Evolutionary conservation across 2,113 vertebrate species (phyloP), one percentile per base, ranked within the genome.

Genomic region (Blennius ocellaris): DNA sequence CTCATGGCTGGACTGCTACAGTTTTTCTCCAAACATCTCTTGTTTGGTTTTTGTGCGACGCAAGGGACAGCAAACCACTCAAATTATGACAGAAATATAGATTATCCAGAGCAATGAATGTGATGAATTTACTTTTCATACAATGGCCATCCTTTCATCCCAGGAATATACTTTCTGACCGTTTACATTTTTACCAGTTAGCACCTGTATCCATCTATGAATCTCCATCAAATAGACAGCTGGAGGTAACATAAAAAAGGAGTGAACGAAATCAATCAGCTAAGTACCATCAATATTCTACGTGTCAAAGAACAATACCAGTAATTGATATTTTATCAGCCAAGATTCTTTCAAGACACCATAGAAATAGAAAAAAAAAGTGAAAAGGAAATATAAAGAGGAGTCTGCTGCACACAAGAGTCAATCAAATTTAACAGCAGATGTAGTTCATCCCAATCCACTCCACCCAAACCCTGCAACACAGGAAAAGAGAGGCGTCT

Each of bases 261-360:
- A 14, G 21, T 10, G 11, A 53, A 15, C 30, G 2, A 2, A 14
- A 40, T 10, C 7, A 5, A 54, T 44, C 17, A 44, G 16, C 39
- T 30, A 30, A 30, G 21, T 30, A 30, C 21, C 11, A 53, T 52
- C 48, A 21, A 43, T 40, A 8, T 63, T 47, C 11, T 2, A 2
- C 41, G 10, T 17, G 11, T 50, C 47, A 50, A 16, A 63, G n/a
- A 63, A 14, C 41, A 44, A 41, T 37, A 63, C 37, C 60, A 51
- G 36, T 10, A 64, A 64, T 64, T 17, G 17, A 37, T 39, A 16
- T 48, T 7, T 14, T 6, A 61, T n/a, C 12, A 36, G 17, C 21
- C 21, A 47, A 9, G 5, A 47, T 8, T 41, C 1, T 5, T 21
- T 40, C n/a, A 63, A 6, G 12, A 6, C 30, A 10, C 14, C 21